A percentile compares a stretch with the other conserved stretches of the same genome.
phyloP scores from a whole-genome alignment of 30 jellyfish, hydroid and myxozoan species.

The Chrysaora quinquecirrha region DNA sequence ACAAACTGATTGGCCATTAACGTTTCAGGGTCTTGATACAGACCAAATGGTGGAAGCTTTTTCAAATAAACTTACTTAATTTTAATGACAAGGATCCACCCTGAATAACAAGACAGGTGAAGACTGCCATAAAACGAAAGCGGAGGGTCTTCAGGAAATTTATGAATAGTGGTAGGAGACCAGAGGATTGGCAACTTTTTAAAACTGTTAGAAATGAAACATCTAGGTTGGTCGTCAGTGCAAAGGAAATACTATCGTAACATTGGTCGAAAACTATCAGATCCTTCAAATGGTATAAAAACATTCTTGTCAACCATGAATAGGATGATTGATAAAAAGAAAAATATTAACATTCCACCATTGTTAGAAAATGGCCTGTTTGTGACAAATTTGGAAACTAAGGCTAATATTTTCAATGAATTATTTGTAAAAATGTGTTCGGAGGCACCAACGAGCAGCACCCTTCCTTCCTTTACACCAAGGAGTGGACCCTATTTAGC shows the following conservation, averaged over 20 bases:
- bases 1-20: conserved; percentile 32
- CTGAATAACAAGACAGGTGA: conserved; percentile 26
- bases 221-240: conserved; percentile 42
- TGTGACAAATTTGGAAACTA: conserved; percentile 40
- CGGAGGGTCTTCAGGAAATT: conserved; percentile 31
- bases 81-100: conserved; percentile 7
- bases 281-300: conserved; percentile 30
- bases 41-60: conserved; percentile 28
- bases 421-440: conserved; percentile 51
- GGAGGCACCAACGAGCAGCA: conserved; percentile 26
- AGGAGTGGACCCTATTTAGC: conserved; percentile 13
- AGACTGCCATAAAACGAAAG: conserved; percentile 45
- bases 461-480: conserved; percentile 30
- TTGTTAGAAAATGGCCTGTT: too few relatives aligned
- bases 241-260: conserved; percentile 38
- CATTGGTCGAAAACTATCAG: conserved; percentile 46
- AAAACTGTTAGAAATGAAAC: conserved; percentile 29
- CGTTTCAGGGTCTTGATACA: conserved; percentile 23
- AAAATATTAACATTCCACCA: conserved; percentile 7
- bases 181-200: conserved; percentile 20
- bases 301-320: conserved; percentile 39
- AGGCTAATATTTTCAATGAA: conserved; percentile 41
- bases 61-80: neutral
- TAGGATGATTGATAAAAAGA: conserved; percentile 30
- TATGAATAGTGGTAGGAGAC: conserved; percentile 40